Evolutionary conservation across 2,113 vertebrate species (phyloP).

Genomic region (Sphyrna mokarran): DNA sequence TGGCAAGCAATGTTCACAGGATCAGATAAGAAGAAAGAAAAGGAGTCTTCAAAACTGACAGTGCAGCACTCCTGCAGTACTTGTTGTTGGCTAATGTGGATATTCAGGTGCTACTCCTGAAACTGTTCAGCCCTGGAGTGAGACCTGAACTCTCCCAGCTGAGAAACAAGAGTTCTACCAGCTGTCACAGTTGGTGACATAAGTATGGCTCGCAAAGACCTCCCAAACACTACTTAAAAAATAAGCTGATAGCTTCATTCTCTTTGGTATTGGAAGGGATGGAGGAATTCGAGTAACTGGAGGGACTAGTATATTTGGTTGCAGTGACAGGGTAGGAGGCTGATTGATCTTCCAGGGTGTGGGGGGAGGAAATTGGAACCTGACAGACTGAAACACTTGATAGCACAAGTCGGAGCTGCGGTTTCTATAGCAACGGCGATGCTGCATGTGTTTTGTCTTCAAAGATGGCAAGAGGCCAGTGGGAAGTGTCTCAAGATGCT

Average conservation of each 20-base stretch:
- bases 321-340: neutral
- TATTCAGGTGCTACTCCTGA: too few species aligned
- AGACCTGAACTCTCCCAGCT: neutral
- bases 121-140: neutral
- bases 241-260: neutral
- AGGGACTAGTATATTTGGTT: neutral
- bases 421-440: constrained; percentile 1
- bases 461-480: neutral
- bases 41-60: neutral
- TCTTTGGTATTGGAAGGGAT: neutral
- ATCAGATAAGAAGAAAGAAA: too few species aligned
- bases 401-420: neutral
- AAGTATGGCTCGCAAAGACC: neutral
- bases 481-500: constrained; percentile 1
- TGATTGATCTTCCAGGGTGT: neutral
- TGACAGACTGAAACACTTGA: constrained; percentile 17
- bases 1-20: too few species aligned
- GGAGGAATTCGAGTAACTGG: neutral
- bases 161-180: neutral
- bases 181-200: neutral
- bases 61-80: neutral
- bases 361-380: constrained; percentile 8
- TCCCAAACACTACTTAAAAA: neutral
- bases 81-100: too few species aligned
- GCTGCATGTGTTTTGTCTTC: constrained; percentile 7